Conservation (phyloP, 2,113 vertebrate species). For the Ochotona curzoniae region DNA sequence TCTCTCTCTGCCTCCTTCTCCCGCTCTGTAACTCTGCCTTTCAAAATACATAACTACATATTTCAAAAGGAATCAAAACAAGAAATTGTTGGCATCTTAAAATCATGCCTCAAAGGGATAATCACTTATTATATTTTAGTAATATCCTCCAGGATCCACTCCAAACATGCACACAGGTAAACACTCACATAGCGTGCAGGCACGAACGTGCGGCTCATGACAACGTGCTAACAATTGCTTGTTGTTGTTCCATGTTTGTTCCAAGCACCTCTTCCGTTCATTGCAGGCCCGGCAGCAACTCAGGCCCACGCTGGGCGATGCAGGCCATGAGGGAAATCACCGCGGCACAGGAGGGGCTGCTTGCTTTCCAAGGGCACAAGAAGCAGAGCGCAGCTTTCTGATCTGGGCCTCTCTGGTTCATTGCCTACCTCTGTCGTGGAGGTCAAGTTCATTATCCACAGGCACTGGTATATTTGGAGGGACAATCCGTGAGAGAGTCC, state of each 20-base stretch:
- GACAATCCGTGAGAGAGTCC: rapidly evolving
- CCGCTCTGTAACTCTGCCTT: too few species aligned
- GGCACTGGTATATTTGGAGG: neutral
- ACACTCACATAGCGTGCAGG: neutral
- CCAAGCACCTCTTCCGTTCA: neutral
- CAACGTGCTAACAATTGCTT: too few species aligned
- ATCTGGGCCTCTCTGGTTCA: neutral
- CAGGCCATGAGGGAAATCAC: neutral
- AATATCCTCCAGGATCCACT: neutral
- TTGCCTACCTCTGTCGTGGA: neutral
- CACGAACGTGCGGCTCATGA: neutral
- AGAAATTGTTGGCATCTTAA: neutral
- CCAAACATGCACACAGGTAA: neutral
- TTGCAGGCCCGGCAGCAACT: neutral
- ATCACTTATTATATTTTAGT: neutral
- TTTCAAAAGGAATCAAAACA: too few species aligned
- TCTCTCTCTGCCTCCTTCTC: too few species aligned
- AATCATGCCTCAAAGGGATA: neutral
- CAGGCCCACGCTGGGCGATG: neutral
- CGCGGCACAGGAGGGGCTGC: too few species aligned
- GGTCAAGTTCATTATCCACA: neutral
- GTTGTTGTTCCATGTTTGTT: neutral
- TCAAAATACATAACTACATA: too few species aligned
- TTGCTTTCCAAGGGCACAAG: neutral
- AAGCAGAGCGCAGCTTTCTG: neutral